These are phyloP conservation scores for Aphelenchoides besseyi DNA, from an alignment of 1,140 invertebrate genomes.

Conservation along the genomic window DNA sequence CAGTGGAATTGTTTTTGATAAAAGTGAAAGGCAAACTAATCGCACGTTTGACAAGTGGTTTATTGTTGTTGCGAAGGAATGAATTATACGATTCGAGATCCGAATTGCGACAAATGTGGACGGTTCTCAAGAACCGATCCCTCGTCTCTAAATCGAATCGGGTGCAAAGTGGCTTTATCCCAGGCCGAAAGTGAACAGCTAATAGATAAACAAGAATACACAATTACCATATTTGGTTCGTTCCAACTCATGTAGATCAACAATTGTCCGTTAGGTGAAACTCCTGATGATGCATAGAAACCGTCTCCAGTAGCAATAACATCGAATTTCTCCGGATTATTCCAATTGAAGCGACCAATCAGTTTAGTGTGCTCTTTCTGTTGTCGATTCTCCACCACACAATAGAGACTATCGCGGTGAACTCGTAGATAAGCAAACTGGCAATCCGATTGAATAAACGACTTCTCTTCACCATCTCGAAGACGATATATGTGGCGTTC, in stretches of 20 bases:
- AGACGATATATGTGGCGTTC: background rate
- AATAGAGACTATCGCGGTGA: background rate
- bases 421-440: background rate
- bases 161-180: slow-evolving; percentile 33
- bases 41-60: no score
- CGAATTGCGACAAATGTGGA: slow-evolving; percentile 11
- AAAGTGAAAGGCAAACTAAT: no score
- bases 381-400: slow-evolving; percentile 8
- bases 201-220: background rate
- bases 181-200: slow-evolving; percentile 28
- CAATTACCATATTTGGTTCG: slow-evolving; percentile 37
- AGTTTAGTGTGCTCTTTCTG: background rate
- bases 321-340: background rate
- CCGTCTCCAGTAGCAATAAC: slow-evolving; percentile 29
- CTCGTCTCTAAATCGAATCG: slow-evolving; percentile 16
- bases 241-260: slow-evolving; percentile 36
- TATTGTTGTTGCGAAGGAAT: no score
- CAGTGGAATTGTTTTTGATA: no score
- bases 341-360: background rate
- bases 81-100: no score
- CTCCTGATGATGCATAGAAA: slow-evolving; percentile 33
- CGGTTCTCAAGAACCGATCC: background rate
- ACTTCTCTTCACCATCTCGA: background rate
- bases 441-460: background rate
- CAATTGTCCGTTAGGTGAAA: slow-evolving; percentile 32